Conservation (phyloP, 2,888 invertebrate genomes). For the Acrocyrtus sp. region DNA sequence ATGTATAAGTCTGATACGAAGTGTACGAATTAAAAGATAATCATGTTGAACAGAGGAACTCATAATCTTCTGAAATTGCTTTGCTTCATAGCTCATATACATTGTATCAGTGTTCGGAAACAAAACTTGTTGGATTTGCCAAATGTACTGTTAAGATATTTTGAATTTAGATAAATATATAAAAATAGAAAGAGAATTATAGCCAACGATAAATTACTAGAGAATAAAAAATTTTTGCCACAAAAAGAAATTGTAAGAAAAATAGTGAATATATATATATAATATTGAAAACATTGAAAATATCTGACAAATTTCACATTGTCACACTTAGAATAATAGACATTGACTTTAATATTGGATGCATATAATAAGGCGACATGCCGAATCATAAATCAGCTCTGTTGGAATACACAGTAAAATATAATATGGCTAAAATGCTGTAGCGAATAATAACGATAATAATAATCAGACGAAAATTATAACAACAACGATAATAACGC, state of each 20-base stretch:
- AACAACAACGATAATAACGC: slow-evolving; percentile 30
- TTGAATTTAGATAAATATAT: no score
- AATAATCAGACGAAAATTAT: slow-evolving; percentile 24
- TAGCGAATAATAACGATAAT: slow-evolving; percentile 54
- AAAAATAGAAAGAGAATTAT: slow-evolving; percentile 14
- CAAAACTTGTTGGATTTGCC: not conserved
- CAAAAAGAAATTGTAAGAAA: slow-evolving; percentile 46
- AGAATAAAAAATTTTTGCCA: slow-evolving; percentile 41
- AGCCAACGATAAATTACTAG: slow-evolving; percentile 41
- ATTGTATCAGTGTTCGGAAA: not conserved
- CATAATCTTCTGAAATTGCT: no score
- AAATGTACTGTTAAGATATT: no score
- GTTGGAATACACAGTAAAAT: slow-evolving; percentile 63
- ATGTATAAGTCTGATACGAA: no score
- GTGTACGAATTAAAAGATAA: no score
- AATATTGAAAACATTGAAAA: slow-evolving; percentile 54
- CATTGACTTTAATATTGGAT: slow-evolving; percentile 60
- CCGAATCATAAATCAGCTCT: slow-evolving; percentile 64
- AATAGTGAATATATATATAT: slow-evolving; percentile 40
- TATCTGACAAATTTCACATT: slow-evolving; percentile 54
- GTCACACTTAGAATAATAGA: slow-evolving; percentile 47
- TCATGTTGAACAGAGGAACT: no score
- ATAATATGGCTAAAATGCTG: slow-evolving; percentile 57
- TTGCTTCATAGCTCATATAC: no score
- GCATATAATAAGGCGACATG: slow-evolving; percentile 63